Evolutionary conservation across 2,113 vertebrate genomes (phyloP), one percentile per base, ranked within the genome.

Genomic region (Oophaga pumilio): DNA sequence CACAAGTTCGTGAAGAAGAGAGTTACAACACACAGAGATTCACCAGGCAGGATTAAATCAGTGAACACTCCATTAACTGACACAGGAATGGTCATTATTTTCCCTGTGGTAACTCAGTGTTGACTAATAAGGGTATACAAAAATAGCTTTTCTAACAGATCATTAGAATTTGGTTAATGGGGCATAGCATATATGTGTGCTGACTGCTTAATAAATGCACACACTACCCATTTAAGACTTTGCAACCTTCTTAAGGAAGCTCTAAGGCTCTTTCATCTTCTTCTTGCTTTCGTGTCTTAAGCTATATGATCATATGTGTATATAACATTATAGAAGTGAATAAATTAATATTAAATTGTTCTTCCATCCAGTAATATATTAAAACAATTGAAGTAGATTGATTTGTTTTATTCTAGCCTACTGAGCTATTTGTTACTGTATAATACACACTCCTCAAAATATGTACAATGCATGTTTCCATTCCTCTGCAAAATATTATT

Each of bases 61-160:
- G 60, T 82, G 60, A 82, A 64, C 80, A 82, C 60, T 66, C 33
- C 80, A 82, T 83, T 83, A 83, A 83, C 62, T 53, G 64, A 83
- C 43, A 83, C 43, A 53, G 81, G n/a, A 66, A 83, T 66, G 62
- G 81, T 69, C 81, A 83, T 83, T 83, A 83, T 83, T 83, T 83
- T 83, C 20, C 62, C 43, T 83, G 81, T 43, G 62, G 81, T 68
- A 83, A 83, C 81, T 83, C 62, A 83, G 12, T 83, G 64, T 52
- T 69, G 81, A 83, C 62, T 83, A 83, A 83, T 83, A 83, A 83
- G 64, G 53, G 62, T 83, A 50, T 83, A 24, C 81, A 17, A 53
- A 69, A 83, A 83, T 83, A 83, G 81, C 62, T 69, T 53, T 83
- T 69, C 33, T 83, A 83, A 83, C 64, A 83, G 49, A 83, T 83